Evolutionary conservation across 1,140 invertebrate species (phyloP), one percentile per base, ranked within the genome.

Genomic region (Choristoneura fumiferana): DNA sequence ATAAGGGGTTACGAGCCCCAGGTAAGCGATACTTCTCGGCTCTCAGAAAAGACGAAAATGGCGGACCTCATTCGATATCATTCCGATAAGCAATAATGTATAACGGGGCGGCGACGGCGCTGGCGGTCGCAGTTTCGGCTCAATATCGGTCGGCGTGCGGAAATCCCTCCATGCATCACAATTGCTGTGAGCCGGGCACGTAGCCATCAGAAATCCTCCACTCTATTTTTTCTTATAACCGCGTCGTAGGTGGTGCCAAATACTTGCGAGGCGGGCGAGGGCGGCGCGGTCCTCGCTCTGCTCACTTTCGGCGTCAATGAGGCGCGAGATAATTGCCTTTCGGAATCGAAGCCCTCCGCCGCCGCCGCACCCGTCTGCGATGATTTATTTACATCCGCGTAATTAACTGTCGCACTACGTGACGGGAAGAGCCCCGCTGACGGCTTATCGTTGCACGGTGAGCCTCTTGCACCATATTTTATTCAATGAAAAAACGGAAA

Each of bases 341-440:
- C 76, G 70, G 72, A 79, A 83, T 83, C 74, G 77, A 83, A 84
- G 69, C 80, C 76, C 75, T 76, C 73, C 76, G 69, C 43, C 43
- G 69, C 43, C 43, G 43, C 77, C 73, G 76, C 78, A 78, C 72
- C 78, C 75, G 73, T 79, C 83, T 83, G 79, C 81, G 85, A 86
- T 88, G 83, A 88, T 88, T 88, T 88, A 88, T 88, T 88, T 88
- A 86, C 78, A 86, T 79, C 77, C 78, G 83, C 78, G 83, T 88
- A 88, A 88, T 88, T 86, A 88, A 86, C 81, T 88, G 85, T 88
- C 85, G 75, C 79, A 84, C 76, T 79, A 83, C 80, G 85, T 88
- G 85, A 88, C 83, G 81, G 81, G 85, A 83, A 80, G 82, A 75
- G 77, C 76, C 73, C 65, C 71, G 70, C 70, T 71, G 73, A 77